Evolutionary conservation across 2,797 vertebrate genomes (phyloP).

Genomic region (Crypturellus tataupa): DNA sequence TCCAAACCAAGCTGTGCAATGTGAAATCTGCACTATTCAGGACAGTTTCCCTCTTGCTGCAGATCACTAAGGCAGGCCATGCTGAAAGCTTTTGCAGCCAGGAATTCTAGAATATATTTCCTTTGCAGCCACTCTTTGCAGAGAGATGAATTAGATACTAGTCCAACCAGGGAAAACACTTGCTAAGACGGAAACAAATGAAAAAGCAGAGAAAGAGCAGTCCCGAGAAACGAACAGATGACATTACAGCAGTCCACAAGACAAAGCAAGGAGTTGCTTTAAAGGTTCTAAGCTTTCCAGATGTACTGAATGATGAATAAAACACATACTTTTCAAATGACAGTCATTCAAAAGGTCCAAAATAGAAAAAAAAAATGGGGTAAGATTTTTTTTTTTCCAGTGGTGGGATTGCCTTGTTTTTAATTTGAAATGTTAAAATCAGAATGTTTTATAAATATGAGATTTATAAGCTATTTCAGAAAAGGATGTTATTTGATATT

Average conservation of each 20-base stretch:
- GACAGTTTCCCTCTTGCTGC: background rate
- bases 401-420: background rate
- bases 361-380: background rate
- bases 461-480: background rate
- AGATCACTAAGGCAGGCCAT: background rate
- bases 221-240: background rate
- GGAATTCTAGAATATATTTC: conserved; percentile 16
- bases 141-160: background rate
- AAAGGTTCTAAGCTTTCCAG: background rate
- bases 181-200: background rate
- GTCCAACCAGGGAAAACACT: background rate
- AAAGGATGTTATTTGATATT: background rate
- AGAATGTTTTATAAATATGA: background rate
- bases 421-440: background rate
- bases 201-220: background rate
- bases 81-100: background rate
- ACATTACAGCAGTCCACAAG: background rate
- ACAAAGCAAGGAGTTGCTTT: background rate
- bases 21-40: background rate
- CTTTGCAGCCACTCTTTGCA: background rate
- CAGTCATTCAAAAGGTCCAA: background rate
- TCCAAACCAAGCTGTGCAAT: background rate
- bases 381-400: background rate
- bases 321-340: background rate
- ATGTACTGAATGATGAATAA: background rate